phyloP scores from a whole-genome alignment of 2,113 vertebrate species.

The Macaca fascicularis region DNA sequence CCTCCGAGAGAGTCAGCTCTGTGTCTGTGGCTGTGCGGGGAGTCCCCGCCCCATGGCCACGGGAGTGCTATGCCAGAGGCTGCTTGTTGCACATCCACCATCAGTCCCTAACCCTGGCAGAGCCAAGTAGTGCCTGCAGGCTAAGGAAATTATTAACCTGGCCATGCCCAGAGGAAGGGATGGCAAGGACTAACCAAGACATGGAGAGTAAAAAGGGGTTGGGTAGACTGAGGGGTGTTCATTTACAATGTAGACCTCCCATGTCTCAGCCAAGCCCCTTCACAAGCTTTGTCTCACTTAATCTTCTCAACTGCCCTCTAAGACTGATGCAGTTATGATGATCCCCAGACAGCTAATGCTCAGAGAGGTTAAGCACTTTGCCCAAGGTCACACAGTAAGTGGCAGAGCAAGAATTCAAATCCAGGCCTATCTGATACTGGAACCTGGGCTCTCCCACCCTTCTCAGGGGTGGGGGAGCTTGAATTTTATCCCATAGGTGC shows the following conservation, averaged over 20 bases:
- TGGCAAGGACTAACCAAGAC: not conserved
- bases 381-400: not conserved
- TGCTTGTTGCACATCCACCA: not conserved
- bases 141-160: not conserved
- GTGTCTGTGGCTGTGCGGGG: not conserved
- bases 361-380: constrained; percentile 8
- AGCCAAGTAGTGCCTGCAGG: not conserved
- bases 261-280: not conserved
- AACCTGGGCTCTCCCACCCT: not conserved
- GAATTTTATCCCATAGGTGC: not conserved
- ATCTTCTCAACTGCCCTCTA: not conserved
- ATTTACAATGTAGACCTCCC: not conserved
- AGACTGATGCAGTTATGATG: not conserved
- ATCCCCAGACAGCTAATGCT: not conserved
- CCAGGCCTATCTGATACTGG: not conserved
- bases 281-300: not conserved
- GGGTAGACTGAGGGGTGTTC: not conserved
- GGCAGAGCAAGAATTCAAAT: constrained; percentile 7
- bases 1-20: not conserved
- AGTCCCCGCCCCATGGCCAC: not conserved
- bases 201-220: not conserved
- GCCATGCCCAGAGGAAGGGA: not conserved
- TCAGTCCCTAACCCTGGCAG: not conserved
- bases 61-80: not conserved
- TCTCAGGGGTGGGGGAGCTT: no score